Evolutionary conservation across 2,113 vertebrate genomes (phyloP).

Genomic region (Marmota flaviventris): DNA sequence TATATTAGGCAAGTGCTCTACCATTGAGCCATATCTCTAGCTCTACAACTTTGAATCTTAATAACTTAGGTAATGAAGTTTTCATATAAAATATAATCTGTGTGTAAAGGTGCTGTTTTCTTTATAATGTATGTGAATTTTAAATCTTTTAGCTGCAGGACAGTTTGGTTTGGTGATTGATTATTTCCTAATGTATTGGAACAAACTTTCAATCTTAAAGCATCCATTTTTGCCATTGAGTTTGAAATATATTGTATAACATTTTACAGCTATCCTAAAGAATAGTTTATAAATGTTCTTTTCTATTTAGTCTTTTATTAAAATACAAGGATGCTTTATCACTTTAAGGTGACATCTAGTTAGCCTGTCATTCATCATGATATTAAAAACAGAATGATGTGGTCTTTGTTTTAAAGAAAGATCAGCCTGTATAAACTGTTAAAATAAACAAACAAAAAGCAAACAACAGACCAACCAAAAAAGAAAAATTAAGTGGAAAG

Average conservation of each 20-base stretch:
- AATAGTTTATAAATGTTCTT: not conserved
- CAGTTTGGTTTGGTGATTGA: constrained; percentile 1
- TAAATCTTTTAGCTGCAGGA: not conserved
- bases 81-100: constrained; percentile 14
- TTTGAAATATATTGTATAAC: constrained; percentile 15
- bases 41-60: not conserved
- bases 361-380: constrained; percentile 17
- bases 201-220: not conserved
- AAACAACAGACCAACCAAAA: too few relatives aligned
- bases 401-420: constrained; percentile 8
- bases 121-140: constrained; percentile 43
- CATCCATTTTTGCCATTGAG: not conserved
- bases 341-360: not conserved
- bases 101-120: not conserved
- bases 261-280: not conserved
- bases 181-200: constrained; percentile 3
- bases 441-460: too few relatives aligned
- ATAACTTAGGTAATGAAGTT: not conserved
- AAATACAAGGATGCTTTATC: not conserved
- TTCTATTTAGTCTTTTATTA: constrained; percentile 16
- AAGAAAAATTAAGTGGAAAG: not conserved
- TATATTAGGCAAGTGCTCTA: not conserved
- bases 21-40: not conserved
- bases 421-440: not conserved
- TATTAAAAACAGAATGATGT: constrained; percentile 25